Evolutionary conservation across 2,888 invertebrate genomes (phyloP), one percentile per base, ranked within the genome.

Genomic region (Melanchra persicariae): DNA sequence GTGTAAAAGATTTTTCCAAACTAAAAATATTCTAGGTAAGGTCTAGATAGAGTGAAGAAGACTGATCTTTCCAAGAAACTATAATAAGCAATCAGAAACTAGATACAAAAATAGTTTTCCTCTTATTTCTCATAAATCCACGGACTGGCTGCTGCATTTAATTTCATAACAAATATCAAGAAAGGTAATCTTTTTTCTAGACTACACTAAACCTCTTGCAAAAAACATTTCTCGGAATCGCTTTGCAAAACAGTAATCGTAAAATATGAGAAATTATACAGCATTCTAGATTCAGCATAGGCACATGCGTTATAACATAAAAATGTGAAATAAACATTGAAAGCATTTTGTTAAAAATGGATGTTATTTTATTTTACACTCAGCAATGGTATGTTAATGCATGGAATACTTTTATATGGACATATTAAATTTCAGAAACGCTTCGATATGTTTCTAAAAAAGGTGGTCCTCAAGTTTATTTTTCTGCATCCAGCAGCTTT

Each of bases 241-340:
- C 6, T 37, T 77, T 37, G 15, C 43, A 69, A 55, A 49, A 37
- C 17, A 55, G 26, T 43, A 15, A 10, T 59, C 70, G 59, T 74
- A 26, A 69, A 73, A 54, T 69, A 77, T 40, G 19, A 75, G 22
- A 67, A 58, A 58, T 57, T 57, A 66, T 26, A 37, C 7, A 30
- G 12, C 19, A 40, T 69, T 74, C 30, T 69, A 69, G 19, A 49
- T 34, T 68, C 26, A 19, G 30, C 52, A 34, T 34, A 59, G 15
- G n/a, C 34, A 37, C 12, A 15, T 51, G 19, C 34, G 37, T 19
- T 77, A 67, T 77, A 67, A 43, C 22, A 30, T 58, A 49, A 37
- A 43, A 37, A 57, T 43, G 7, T 55, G 0, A 47, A 75, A 66
- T 34, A 57, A 49, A 43, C 26, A 71, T 47, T 12, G 37, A 37